Base-by-base conservation (phyloP, 2,888 invertebrate species). In the Lasioglossum leucozonium region DNA sequence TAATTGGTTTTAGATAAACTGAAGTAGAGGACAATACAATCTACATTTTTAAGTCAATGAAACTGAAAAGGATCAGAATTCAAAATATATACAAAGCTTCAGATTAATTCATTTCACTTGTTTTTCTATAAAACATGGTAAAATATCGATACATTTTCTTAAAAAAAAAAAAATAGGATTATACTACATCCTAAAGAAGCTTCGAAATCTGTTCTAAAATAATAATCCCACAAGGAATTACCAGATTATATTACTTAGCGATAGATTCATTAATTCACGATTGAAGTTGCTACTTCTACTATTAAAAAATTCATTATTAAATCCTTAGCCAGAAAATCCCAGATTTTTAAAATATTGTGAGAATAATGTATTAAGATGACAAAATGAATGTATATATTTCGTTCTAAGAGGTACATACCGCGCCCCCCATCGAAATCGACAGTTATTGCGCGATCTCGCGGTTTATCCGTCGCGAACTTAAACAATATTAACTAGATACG, bases 401-500 rank as follows among this genome's bases (percentile, higher is more conserved):
- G n/a, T 13, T n/a, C 5, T 16, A 69, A 0, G 1, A n/a, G 37
- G 22, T 37, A 6, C 4, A 5, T 4, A 40, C 11, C 11, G n/a
- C 13, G n/a, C 10, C 22, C 11, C 4, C 4, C 13, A n/a, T 22
- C n/a, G 13, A 40, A 69, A 40, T 37, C 69, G n/a, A 69, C 40
- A 40, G 69, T 40, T 69, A 69, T 6, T 16, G n/a, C 69, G 13
- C 13, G 6, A n/a, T 69, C 13, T n/a, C 40, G 0, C 40, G n/a
- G 69, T n/a, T 16, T n/a, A 40, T 5, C n/a, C n/a, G 40, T 22
- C n/a, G 5, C n/a, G 13, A 69, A 40, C n/a, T 69, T n/a, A 40
- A 69, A 69, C 69, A n/a, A 40, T 69, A 69, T 72, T 44, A 72
- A 26, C 72, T 37, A 69, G 74, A 72, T 40, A 65, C 26, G 40